Evolutionary conservation across 2,888 invertebrate species (phyloP).

Genomic region (Drosophila stalkeri): DNA sequence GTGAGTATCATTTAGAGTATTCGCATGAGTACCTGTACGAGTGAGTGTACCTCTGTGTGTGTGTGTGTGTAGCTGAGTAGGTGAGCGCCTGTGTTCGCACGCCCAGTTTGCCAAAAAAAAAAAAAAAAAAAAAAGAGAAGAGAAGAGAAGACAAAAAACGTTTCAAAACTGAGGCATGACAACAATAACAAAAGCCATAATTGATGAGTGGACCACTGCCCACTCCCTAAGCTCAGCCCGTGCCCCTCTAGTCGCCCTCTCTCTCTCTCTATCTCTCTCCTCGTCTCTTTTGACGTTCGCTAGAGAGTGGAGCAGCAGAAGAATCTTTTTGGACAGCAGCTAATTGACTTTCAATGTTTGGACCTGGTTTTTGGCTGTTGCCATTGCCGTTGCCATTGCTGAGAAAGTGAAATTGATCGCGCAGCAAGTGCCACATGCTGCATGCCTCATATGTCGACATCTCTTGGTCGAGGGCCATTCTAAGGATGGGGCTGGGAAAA

Average conservation of each 20-base stretch:
- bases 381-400: conserved; percentile 16
- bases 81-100: conserved; percentile 25
- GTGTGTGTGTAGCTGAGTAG: conserved; percentile 9
- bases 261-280: background rate
- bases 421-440: conserved; percentile 44
- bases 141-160: conserved; percentile 7
- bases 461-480: conserved; percentile 36
- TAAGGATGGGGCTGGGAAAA: conserved; percentile 23
- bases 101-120: conserved; percentile 37
- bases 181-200: conserved; percentile 53
- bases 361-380: conserved; percentile 23
- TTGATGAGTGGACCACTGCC: conserved; percentile 28
- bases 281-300: background rate
- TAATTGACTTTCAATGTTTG: conserved; percentile 78
- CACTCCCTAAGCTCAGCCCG: background rate
- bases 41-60: background rate
- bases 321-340: conserved; percentile 70
- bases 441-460: conserved; percentile 6
- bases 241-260: background rate
- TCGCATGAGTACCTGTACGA: background rate
- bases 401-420: conserved; percentile 78
- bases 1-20: conserved; percentile 3
- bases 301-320: conserved; percentile 33
- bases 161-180: conserved; percentile 30
- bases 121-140: background rate